phyloP scores from a whole-genome alignment of 2,113 vertebrate genomes.

The Platichthys flesus region DNA sequence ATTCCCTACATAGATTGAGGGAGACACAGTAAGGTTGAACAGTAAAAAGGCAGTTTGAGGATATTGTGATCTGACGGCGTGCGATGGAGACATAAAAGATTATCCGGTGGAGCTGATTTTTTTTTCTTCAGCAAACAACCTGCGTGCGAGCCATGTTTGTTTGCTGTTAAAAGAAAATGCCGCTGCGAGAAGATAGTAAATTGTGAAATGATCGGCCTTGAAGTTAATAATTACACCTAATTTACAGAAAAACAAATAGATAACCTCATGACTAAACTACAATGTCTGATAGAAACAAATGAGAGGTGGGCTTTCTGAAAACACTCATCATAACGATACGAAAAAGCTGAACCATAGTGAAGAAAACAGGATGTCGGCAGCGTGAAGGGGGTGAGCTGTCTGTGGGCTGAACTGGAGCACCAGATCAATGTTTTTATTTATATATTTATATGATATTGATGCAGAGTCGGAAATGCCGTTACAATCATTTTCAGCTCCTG shows the following conservation, averaged over 20 bases:
- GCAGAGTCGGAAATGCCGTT: slow-evolving; percentile 5
- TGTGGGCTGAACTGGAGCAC: slow-evolving; percentile 27
- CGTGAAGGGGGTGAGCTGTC: slow-evolving; percentile 32
- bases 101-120: too few relatives aligned
- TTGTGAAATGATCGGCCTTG: slow-evolving; percentile 25
- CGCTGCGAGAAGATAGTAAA: neutral
- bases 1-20: too few relatives aligned
- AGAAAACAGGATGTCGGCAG: slow-evolving; percentile 23
- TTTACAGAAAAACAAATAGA: slow-evolving; percentile 37
- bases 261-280: slow-evolving; percentile 11
- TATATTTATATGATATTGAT: neutral
- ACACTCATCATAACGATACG: neutral
- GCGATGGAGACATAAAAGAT: neutral
- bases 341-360: slow-evolving; percentile 1
- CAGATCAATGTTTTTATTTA: neutral
- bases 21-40: too few relatives aligned
- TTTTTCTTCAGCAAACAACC: too few relatives aligned
- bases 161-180: slow-evolving; percentile 17
- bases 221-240: slow-evolving; percentile 58
- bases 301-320: slow-evolving; percentile 7
- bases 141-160: neutral
- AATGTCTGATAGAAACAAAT: slow-evolving; percentile 18
- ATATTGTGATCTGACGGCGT: too few relatives aligned
- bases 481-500: neutral
- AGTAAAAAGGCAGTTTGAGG: too few relatives aligned